Conservation (phyloP, 2,888 invertebrate genomes). For the Platycnemis pennipes region DNA sequence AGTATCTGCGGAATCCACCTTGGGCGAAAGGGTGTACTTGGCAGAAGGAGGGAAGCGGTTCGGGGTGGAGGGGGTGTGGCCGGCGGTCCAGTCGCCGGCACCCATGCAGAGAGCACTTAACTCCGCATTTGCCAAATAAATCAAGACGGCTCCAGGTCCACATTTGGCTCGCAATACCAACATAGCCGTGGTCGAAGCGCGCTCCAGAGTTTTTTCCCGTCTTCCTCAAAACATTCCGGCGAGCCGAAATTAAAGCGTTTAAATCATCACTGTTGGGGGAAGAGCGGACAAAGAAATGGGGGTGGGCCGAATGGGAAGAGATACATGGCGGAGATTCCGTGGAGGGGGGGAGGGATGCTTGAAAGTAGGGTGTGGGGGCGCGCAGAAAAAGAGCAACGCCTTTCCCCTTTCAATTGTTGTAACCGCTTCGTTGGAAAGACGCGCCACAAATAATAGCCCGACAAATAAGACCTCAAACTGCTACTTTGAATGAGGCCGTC, state of each 20-base stretch:
- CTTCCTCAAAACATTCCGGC: not conserved
- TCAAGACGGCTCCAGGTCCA: not conserved
- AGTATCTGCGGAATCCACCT: not conserved
- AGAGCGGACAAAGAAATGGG: too few species aligned
- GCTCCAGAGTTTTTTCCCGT: not conserved
- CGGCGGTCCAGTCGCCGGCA: not conserved
- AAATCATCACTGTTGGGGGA: slow-evolving; percentile 14
- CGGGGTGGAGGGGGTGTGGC: not conserved
- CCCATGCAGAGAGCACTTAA: not conserved
- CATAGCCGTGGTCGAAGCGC: not conserved
- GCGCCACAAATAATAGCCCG: slow-evolving; percentile 12
- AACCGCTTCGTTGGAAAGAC: not conserved
- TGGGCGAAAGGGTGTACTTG: not conserved
- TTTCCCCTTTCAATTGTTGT: not conserved
- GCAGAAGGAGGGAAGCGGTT: not conserved
- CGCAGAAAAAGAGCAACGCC: not conserved
- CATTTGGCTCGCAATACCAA: slow-evolving; percentile 27
- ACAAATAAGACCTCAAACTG: not conserved
- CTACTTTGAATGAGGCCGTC: slow-evolving; percentile 3
- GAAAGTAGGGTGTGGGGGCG: not conserved
- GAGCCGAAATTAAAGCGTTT: not conserved
- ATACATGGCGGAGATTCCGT: not conserved
- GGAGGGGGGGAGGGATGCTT: not conserved
- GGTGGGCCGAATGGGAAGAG: not conserved
- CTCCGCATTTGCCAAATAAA: slow-evolving; percentile 20